These are phyloP conservation scores for Coelinius sp. DNA, from an alignment of 2,888 invertebrate species.

Conservation along the genomic window DNA sequence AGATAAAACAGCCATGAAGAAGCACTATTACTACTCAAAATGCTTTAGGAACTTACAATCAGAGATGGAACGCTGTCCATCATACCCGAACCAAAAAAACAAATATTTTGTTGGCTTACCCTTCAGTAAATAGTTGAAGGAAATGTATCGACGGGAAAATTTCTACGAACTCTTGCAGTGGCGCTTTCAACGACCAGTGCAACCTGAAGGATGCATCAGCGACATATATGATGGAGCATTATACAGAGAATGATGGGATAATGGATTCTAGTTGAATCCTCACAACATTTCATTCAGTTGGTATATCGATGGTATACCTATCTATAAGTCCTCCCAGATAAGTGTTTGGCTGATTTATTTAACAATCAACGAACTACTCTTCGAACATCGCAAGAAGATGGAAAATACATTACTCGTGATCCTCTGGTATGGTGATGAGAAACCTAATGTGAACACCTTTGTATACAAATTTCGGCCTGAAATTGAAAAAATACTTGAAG, in stretches of 20 bases:
- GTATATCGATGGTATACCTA: constrained; percentile 48
- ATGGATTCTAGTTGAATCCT: constrained; percentile 38
- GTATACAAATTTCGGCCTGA: constrained; percentile 34
- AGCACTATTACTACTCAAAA: constrained; percentile 24
- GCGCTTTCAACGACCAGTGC: constrained; percentile 12
- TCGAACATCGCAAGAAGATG: constrained; percentile 32
- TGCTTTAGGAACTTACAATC: background rate
- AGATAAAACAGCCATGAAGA: background rate
- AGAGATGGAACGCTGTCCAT: background rate
- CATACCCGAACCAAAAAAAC: background rate
- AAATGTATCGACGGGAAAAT: background rate
- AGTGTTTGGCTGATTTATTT: constrained; percentile 43
- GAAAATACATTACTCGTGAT: constrained; percentile 39
- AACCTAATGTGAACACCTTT: constrained; percentile 39
- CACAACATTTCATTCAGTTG: constrained; percentile 47
- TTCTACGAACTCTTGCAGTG: constrained; percentile 13
- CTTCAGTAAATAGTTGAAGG: background rate
- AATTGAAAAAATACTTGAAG: constrained; percentile 13
- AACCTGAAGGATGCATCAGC: background rate
- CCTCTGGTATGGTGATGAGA: constrained; percentile 41
- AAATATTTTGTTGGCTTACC: constrained; percentile 26
- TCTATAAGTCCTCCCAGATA: constrained; percentile 41
- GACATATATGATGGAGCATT: constrained; percentile 43
- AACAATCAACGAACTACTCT: constrained; percentile 43
- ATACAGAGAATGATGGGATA: constrained; percentile 33